Evolutionary conservation across 2,888 invertebrate genomes (phyloP).

Genomic region (Chaetoderma sp.): DNA sequence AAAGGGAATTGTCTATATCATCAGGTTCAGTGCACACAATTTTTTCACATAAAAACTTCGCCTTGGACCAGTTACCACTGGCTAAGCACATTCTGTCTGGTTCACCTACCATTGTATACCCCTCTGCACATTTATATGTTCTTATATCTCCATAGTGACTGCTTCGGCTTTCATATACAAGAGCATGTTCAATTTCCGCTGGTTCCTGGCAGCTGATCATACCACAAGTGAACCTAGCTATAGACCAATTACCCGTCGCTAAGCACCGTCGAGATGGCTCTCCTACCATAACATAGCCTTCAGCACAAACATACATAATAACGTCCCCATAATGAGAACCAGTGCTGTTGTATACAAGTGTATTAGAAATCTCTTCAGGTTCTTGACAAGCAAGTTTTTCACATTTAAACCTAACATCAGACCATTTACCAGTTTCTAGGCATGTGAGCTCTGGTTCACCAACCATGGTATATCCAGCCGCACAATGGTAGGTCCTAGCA

Average conservation of each 20-base stretch:
- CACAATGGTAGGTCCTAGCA: conserved; percentile 42
- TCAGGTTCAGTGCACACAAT: conserved; percentile 49
- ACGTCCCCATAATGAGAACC: conserved; percentile 26
- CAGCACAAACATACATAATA: conserved; percentile 64
- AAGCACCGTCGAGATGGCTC: conserved; percentile 48
- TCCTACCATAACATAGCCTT: conserved; percentile 48
- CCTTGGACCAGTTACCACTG: conserved; percentile 54
- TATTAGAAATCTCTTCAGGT: conserved; percentile 40
- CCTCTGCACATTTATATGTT: conserved; percentile 47
- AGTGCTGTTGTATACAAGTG: no score
- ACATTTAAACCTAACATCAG: conserved; percentile 49
- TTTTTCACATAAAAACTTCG: conserved; percentile 53
- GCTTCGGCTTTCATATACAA: conserved; percentile 15
- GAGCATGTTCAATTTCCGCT: conserved; percentile 41
- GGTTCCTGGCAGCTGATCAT: conserved; percentile 38
- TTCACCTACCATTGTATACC: conserved; percentile 46
- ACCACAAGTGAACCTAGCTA: conserved; percentile 44
- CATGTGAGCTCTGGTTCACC: conserved; percentile 47
- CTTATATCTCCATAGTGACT: conserved; percentile 56
- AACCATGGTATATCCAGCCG: conserved; percentile 44
- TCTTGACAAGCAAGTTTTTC: conserved; percentile 51
- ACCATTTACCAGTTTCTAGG: conserved; percentile 54
- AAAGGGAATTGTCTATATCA: conserved; percentile 41
- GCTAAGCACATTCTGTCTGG: conserved; percentile 46
- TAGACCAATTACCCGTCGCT: conserved; percentile 56